Base-by-base conservation (phyloP, 2,888 invertebrate species). In the Melanostoma mellinum region DNA sequence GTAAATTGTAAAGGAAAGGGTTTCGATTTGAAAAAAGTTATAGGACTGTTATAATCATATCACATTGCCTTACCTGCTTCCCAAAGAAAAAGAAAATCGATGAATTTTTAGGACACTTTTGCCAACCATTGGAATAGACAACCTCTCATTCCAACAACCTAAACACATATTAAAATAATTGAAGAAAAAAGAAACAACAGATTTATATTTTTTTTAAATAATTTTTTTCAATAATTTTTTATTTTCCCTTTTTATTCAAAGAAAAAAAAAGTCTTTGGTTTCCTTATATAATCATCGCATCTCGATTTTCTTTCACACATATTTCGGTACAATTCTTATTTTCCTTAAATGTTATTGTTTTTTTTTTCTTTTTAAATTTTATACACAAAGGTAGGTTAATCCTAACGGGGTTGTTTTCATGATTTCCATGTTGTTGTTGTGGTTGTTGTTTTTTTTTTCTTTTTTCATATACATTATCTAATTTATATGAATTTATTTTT, bases 261-360 rank as follows among this genome's bases (percentile, higher is more conserved):
- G 88, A 89, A 90, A 87, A 80, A 85, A 85, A 90, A 90, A 90
- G 90, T 90, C 90, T 90, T 90, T 90, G 90, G 89, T 90, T 90
- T 90, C 89, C 90, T 89, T 90, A 84, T 76, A 76, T 79, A 79
- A 79, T 84, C 79, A 55, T 84, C 79, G 58, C 84, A 35, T 75
- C 50, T 42, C 79, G 40, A 52, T 46, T 48, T 36, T 50, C 42
- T 35, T 38, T 40, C 80, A 80, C 79, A 80, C 63, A 75, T 79
- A 71, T 84, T 20, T 79, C 77, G 81, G 72, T 82, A 72, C 71
- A 76, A 55, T 56, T 71, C 40, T 60, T 40, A 42, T 67, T 73
- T 61, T 56, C 33, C 58, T 76, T 81, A 65, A 63, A 67, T 35
- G 48, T 52, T 76, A 63, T 46, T 74, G 40, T 71, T 73, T 60